Percentiles rank a stretch among this genome's conserved stretches.
Conservation (phyloP, 2,888 invertebrate genomes). For the Carpatolechia fugitivella region DNA sequence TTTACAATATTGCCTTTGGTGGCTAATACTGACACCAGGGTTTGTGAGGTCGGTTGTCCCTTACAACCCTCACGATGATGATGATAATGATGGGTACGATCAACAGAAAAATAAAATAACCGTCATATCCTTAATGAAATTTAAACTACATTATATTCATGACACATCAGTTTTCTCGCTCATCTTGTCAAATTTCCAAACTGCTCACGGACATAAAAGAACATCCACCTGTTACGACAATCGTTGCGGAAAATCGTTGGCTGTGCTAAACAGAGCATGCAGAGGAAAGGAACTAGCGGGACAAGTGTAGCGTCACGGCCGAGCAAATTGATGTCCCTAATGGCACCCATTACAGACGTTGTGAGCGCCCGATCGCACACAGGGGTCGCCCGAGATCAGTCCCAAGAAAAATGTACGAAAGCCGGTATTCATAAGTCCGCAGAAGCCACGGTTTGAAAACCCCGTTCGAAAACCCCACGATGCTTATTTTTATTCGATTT, state of each 20-base stretch:
- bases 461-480: slow-evolving; percentile 37
- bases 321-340: slow-evolving; percentile 67
- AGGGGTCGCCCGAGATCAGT: slow-evolving; percentile 56
- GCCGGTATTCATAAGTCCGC: slow-evolving; percentile 58
- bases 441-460: slow-evolving; percentile 41
- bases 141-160: too few species aligned
- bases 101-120: too few species aligned
- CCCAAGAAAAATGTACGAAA: slow-evolving; percentile 50
- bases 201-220: neutral
- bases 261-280: slow-evolving; percentile 46
- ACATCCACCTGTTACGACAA: slow-evolving; percentile 10
- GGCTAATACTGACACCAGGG: too few species aligned
- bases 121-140: too few species aligned
- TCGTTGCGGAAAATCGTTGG: slow-evolving; percentile 28
- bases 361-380: slow-evolving; percentile 65
- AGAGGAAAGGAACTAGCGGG: slow-evolving; percentile 49
- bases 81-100: too few species aligned
- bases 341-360: slow-evolving; percentile 67
- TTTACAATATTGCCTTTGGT: too few species aligned
- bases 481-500: slow-evolving; percentile 44
- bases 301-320: slow-evolving; percentile 63
- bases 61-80: too few species aligned
- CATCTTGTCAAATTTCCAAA: neutral
- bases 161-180: neutral
- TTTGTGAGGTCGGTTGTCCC: too few species aligned